Base-by-base conservation (phyloP, 2,113 vertebrate genomes). In the Bucco capensis region DNA sequence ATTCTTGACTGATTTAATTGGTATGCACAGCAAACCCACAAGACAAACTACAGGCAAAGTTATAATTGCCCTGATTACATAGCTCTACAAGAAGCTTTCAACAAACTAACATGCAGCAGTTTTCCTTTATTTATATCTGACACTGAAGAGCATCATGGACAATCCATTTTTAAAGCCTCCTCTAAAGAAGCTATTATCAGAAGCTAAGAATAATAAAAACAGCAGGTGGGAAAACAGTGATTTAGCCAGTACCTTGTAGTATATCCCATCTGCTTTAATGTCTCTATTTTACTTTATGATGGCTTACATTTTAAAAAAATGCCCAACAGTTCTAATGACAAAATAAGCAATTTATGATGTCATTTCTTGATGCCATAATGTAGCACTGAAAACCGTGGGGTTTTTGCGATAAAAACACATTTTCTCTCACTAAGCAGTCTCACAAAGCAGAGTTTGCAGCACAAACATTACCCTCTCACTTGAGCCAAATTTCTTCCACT, bases 31-130 rank as follows among this genome's bases (percentile, higher is more conserved):
- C 61, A 93, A 95, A 90, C 25, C 38, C 90, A 75, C 37, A 92
- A 90, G 88, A 93, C 57, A 81, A 95, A 84, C 90, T 86, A 62
- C 22, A 57, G 61, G 61, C 83, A 1, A 93, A 93, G 83, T 84
- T 96, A 73, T 92, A 95, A 96, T 83, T 95, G 86, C 73, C 86
- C 83, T 93, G 83, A 94, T 95, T 96, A 92, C 69, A 88, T 3
- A 84, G 90, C 53, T 91, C 90, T 69, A 18, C 77, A 88, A 95
- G 77, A 84, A 81, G 83, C 76, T 86, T 93, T 72, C 77, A 82
- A 72, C 57, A 89, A 78, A 93, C 35, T 78, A 90, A 92, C 46
- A 46, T 35, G 27, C 83, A 82, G 80, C 77, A 84, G 37, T 92
- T 94, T 50, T 92, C 75, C 64, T 88, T 95, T 83, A 94, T 96